Base-by-base conservation (phyloP, 1,140 invertebrate species). In the Drosophila teissieri region DNA sequence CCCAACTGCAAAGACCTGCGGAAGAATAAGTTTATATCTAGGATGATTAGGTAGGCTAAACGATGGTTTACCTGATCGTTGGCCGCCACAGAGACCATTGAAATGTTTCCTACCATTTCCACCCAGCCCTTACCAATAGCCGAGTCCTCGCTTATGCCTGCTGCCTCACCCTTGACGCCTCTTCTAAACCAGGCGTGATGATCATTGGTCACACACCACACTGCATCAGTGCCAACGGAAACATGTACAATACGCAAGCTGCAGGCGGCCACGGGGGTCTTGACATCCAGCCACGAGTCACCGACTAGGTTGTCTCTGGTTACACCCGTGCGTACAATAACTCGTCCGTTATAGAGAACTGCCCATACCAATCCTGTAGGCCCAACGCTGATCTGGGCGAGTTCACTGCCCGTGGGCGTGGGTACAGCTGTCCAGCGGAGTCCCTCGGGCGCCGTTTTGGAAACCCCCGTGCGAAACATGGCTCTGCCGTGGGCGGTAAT, bases 181-280 rank as follows among this genome's bases (percentile, higher is more conserved):
- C 97, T 96, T 74, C 97, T 94, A 91, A 98, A 98, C 97, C 97
- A 98, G n/a, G 98, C 96, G 85, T 95, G 95, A 60, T 95, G 95
- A 90, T 97, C 96, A 81, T 96, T 95, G 49, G 96, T 96, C 7
- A 98, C 93, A 68, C 96, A 97, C 98, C 98, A 98, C 7, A 98
- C 96, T 4, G 95, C 94, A 93, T 96, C 95, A n/a, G 94, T 94
- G 4, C 98, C 97, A 17, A 98, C 96, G 60, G 96, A 96, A 5
- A 98, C 93, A 92, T 97, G 96, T 39, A 94, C 92, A 11, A 98
- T 93, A 91, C 94, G 95, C 48, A 94, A 94, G 91, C 94, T 88
- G 94, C 93, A 3, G 42, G 15, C 6, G 0, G 77, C 51, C 46
- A 95, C 93, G 0, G 96, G 96, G 39, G 96, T 94, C 67, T 95